Base-by-base conservation (phyloP, 1,140 invertebrate genomes). In the Macrostomum lignano region DNA sequence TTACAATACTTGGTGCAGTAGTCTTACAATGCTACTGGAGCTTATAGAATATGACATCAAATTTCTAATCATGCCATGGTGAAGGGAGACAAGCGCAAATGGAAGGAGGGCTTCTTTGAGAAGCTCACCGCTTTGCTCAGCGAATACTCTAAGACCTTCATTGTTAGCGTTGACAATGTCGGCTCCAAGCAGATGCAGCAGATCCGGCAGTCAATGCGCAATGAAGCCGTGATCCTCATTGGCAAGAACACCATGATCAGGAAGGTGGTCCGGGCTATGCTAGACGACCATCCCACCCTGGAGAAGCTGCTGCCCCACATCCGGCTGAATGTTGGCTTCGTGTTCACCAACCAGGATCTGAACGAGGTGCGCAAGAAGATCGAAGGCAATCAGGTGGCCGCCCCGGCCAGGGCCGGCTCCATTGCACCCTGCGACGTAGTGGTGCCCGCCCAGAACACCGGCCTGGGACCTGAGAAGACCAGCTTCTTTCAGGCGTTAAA, bases 221-320 rank as follows among this genome's bases (percentile, higher is more conserved):
- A 78, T 2, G 65, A 66, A 24, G 52, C 40, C 22, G 44, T 46
- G 50, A 42, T 17, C 14, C 66, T 96, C 33, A 94, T 96, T 84
- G 88, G 91, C 34, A 98, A 98, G 60, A 98, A 98, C 62, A 98
- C 91, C 41, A 96, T 98, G 88, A 96, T 98, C 74, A 70, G 88
- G 32, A 96, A 96, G 60, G 86, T 84, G 14, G 94, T 98, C 51
- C 70, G 77, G 39, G 82, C 82, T 17, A 82, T 94, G 58, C 53
- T 94, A 39, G 81, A 93, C 45, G 73, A 73, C 47, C n/a, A n/a
- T n/a, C n/a, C n/a, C n/a, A 67, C 72, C 29, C 62, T 98, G 39
- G 86, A 96, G 57, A 93, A 81, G 46, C 55, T 94, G 17, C 39
- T 98, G 39, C 78, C 82, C 3, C 74, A 88, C 58, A 88, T 98